phyloP scores from a whole-genome alignment of 2,797 vertebrate genomes.

The Myotis planiceps region DNA sequence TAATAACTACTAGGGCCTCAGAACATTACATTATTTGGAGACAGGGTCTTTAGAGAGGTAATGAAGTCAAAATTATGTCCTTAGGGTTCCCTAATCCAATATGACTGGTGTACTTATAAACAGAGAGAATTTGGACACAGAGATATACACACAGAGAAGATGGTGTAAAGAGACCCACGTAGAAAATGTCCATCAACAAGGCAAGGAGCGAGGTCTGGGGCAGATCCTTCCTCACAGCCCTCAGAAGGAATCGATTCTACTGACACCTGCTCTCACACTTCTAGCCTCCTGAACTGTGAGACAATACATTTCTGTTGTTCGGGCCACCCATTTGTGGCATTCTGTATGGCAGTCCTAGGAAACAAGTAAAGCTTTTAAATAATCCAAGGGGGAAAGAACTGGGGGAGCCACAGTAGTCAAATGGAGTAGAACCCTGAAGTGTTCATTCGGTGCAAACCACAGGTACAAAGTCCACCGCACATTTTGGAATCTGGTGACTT shows the following conservation, averaged over 20 bases:
- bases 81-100: not conserved
- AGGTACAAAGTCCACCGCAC: not conserved
- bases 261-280: not conserved
- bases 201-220: not conserved
- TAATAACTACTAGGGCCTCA: not conserved
- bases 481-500: not conserved
- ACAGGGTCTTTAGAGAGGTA: not conserved
- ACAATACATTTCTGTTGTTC: not conserved
- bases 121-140: not conserved
- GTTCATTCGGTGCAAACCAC: not conserved
- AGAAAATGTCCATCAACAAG: not conserved
- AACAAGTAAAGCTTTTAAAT: not conserved
- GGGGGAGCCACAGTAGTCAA: not conserved
- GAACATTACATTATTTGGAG: not conserved
- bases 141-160: not conserved
- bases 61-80: not conserved
- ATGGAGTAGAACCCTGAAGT: not conserved
- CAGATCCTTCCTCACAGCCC: not conserved
- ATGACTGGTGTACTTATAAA: not conserved
- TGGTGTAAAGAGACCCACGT: not conserved
- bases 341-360: not conserved
- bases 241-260: not conserved
- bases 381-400: not conserved
- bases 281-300: not conserved
- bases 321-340: not conserved